phyloP scores from a whole-genome alignment of 2,797 vertebrate genomes.

The Eremophila alpestris region DNA sequence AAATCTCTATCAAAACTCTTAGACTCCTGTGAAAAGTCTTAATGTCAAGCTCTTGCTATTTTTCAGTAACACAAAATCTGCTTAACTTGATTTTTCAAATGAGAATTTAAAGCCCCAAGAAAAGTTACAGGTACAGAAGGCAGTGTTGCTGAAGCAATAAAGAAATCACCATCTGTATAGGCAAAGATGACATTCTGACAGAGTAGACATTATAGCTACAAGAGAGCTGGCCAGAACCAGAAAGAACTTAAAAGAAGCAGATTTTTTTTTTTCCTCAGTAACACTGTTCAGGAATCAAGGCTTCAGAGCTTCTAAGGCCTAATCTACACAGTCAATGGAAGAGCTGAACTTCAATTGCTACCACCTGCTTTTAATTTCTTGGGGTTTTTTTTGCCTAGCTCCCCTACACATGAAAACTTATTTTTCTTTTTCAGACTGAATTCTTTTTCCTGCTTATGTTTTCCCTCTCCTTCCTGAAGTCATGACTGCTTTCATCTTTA shows the following conservation, averaged over 20 bases:
- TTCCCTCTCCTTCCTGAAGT: neutral
- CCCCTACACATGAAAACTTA: neutral
- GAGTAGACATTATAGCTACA: neutral
- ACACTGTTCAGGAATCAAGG: neutral
- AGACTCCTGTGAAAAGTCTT: neutral
- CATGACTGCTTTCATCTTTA: neutral
- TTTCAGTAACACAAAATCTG: neutral
- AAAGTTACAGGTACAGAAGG: neutral
- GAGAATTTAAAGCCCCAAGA: neutral
- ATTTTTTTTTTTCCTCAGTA: neutral
- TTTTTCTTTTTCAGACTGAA: neutral
- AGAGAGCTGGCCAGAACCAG: neutral
- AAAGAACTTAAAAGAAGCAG: neutral
- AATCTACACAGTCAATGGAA: neutral
- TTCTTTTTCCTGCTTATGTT: neutral
- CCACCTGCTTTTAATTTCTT: neutral
- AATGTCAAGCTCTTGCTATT: neutral
- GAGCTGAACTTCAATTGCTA: neutral
- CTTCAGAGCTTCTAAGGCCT: neutral
- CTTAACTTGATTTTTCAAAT: neutral
- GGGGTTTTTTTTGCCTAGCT: rapidly evolving
- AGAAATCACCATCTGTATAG: neutral
- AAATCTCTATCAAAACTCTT: neutral
- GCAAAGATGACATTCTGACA: neutral
- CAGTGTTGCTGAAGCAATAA: neutral